Conservation (phyloP, 2,797 vertebrate species). For the Heliangelus exortis region DNA sequence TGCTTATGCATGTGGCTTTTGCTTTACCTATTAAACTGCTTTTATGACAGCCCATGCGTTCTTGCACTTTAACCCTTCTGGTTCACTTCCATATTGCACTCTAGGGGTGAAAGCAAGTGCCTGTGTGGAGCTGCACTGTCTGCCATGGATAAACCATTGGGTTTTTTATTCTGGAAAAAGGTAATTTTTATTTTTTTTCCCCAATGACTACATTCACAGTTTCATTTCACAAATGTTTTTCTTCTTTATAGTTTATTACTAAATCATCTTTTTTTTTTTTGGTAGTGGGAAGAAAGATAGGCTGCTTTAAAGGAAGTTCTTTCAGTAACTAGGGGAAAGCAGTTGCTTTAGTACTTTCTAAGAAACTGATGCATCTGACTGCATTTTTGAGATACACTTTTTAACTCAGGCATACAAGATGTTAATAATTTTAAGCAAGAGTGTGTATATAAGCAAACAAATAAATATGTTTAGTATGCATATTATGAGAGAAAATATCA, state of each 20-base stretch:
- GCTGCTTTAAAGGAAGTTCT: background rate
- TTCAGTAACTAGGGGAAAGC: background rate
- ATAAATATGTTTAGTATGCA: background rate
- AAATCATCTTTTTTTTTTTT: background rate
- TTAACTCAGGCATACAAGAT: background rate
- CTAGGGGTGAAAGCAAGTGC: background rate
- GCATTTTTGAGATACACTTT: background rate
- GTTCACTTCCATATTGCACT: background rate
- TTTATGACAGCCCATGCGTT: background rate
- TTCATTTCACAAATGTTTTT: background rate
- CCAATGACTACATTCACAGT: background rate
- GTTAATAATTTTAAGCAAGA: background rate
- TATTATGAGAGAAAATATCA: background rate
- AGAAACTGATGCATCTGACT: background rate
- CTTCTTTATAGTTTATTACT: background rate
- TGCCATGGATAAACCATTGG: background rate
- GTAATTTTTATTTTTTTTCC: background rate
- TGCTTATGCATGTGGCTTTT: accelerated
- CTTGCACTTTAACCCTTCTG: background rate
- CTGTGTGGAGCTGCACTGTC: background rate
- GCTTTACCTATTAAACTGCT: background rate
- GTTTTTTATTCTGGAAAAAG: background rate
- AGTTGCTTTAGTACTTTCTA: background rate
- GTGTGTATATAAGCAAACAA: background rate
- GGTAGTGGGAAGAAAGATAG: background rate